Evolutionary conservation across 2,113 vertebrate species (phyloP).

Genomic region (Melanerpes aurifrons): DNA sequence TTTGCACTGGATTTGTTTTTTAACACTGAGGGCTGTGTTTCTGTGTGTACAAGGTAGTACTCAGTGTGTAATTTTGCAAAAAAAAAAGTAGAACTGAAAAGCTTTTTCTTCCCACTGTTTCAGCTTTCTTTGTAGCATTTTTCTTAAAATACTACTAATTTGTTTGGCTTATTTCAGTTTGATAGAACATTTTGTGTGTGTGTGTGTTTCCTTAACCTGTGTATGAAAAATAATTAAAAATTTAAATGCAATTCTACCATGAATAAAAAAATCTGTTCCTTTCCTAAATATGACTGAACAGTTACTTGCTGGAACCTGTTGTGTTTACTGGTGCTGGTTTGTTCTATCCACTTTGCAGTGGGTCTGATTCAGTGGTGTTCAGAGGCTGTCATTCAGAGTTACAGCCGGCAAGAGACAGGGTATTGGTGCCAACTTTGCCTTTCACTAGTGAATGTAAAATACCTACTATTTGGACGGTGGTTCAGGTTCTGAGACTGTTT

Average conservation of each 20-base stretch:
- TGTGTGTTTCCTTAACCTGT: neutral
- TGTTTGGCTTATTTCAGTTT: neutral
- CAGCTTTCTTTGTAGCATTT: neutral
- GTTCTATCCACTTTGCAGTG: rapidly evolving
- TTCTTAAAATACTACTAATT: neutral
- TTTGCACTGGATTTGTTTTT: neutral
- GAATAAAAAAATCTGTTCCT: neutral
- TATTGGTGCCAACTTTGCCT: neutral
- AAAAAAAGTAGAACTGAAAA: neutral
- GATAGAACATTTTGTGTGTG: neutral
- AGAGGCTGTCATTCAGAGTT: no score
- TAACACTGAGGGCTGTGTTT: neutral
- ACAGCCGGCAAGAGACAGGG: rapidly evolving
- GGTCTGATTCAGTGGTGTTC: rapidly evolving
- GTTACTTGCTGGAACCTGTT: neutral
- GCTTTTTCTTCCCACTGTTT: neutral
- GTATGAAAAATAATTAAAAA: constrained; percentile 48
- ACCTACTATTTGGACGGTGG: rapidly evolving
- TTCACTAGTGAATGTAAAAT: rapidly evolving
- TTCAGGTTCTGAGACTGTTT: neutral
- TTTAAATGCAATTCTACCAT: constrained; percentile 35
- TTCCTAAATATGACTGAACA: neutral
- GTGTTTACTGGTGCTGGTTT: neutral
- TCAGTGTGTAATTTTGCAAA: neutral
- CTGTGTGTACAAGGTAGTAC: neutral